These are phyloP conservation scores for Pollenia labialis DNA, from an alignment of 2,888 invertebrate genomes.

Conservation along the genomic window DNA sequence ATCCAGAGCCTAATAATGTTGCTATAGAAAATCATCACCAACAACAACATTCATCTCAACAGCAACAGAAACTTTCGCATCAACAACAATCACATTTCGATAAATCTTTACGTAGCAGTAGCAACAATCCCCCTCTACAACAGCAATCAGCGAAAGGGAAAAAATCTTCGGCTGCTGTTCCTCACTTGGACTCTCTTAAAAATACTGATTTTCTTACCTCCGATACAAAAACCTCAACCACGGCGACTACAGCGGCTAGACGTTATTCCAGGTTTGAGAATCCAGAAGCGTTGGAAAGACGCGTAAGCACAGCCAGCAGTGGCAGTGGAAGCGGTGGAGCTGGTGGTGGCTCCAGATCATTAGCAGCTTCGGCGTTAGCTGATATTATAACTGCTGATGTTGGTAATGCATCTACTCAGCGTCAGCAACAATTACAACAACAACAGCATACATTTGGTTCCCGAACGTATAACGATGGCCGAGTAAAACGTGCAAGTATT, in stretches of 20 bases:
- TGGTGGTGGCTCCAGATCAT: conserved; percentile 14
- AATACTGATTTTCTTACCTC: conserved; percentile 53
- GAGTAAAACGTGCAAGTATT: conserved; percentile 61
- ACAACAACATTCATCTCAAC: conserved; percentile 27
- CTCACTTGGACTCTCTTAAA: conserved; percentile 38
- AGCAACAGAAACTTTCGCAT: conserved; percentile 26
- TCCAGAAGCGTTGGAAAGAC: conserved; percentile 82
- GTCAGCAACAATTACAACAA: conserved; percentile 30
- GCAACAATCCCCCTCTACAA: conserved; percentile 38
- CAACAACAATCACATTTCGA: conserved; percentile 47
- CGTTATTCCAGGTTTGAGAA: conserved; percentile 83
- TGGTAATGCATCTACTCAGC: conserved; percentile 14
- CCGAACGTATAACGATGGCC: conserved; percentile 46
- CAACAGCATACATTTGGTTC: conserved; percentile 57
- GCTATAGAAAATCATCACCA: conserved; percentile 63
- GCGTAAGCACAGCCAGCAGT: conserved; percentile 52
- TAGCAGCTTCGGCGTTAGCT: conserved; percentile 57
- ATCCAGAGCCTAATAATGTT: conserved; percentile 66
- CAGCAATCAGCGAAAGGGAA: conserved; percentile 35
- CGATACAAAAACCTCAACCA: conserved; percentile 70
- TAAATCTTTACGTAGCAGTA: conserved; percentile 42
- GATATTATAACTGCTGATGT: conserved; percentile 66
- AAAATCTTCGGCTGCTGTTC: conserved; percentile 28
- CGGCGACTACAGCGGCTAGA: conserved; percentile 83
- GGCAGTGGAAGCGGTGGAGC: conserved; percentile 46